These are phyloP conservation scores for Serripes groenlandicus DNA, from an alignment of 2,888 invertebrate genomes.

Conservation along the genomic window DNA sequence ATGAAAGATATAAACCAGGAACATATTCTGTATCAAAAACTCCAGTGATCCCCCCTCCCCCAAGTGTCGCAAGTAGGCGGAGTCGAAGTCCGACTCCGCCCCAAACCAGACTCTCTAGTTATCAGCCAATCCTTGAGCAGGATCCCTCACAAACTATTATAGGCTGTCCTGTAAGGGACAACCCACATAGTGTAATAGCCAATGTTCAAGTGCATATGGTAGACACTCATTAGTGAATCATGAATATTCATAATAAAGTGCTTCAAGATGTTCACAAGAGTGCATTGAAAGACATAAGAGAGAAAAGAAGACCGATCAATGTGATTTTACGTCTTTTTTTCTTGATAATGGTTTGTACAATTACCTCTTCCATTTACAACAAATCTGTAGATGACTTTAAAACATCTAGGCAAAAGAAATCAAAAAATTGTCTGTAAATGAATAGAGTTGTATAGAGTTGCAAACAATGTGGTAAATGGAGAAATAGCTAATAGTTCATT, in stretches of 20 bases:
- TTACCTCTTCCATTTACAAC: no score
- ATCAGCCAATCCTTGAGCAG: slow-evolving; percentile 80
- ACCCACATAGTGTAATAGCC: slow-evolving; percentile 91
- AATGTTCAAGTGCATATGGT: slow-evolving; percentile 98
- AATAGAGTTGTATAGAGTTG: no score
- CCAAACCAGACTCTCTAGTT: slow-evolving; percentile 76
- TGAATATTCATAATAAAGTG: slow-evolving; percentile 5
- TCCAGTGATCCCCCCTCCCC: slow-evolving; percentile 83
- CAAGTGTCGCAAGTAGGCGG: slow-evolving; percentile 77
- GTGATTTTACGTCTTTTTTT: no score
- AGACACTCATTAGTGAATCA: slow-evolving; percentile 87
- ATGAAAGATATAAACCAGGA: slow-evolving; percentile 84
- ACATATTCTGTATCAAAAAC: slow-evolving; percentile 70
- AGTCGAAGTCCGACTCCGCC: slow-evolving; percentile 85
- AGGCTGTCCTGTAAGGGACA: slow-evolving; percentile 66
- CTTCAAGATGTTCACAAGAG: slow-evolving; percentile 11
- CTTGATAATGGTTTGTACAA: no score
- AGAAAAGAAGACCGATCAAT: no score
- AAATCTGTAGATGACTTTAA: no score
- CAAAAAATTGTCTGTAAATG: no score
- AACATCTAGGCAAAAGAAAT: no score
- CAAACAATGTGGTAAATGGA: no score
- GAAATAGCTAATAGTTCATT: no score
- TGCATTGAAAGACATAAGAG: no score
- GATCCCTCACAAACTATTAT: slow-evolving; percentile 79